Percentiles rank a stretch among this genome's conserved stretches.
phyloP scores from a whole-genome alignment of 2,888 invertebrate species.

The Ornithoptera priamus region DNA sequence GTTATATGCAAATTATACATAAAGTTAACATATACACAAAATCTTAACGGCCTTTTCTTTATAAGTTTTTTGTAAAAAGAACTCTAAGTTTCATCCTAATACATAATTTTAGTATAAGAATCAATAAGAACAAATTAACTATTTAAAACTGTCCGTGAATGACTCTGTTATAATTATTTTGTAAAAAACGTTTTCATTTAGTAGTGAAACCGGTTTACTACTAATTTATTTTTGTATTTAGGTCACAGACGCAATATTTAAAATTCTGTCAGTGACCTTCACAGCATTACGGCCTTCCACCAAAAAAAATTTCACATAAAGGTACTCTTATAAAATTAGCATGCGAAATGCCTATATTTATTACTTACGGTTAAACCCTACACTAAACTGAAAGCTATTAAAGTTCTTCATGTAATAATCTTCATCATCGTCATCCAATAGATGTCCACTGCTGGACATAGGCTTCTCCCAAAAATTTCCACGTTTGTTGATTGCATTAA shows the following conservation, averaged over 20 bases:
- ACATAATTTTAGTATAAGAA: too few species aligned
- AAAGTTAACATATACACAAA: too few species aligned
- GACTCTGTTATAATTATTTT: too few species aligned
- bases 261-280: conserved; percentile 26
- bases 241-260: conserved; percentile 29
- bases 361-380: neutral
- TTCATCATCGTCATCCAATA: too few species aligned
- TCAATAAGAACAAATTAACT: neutral
- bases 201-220: conserved; percentile 20
- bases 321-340: conserved; percentile 12
- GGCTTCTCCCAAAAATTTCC: too few species aligned
- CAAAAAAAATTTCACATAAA: conserved; percentile 15
- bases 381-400: neutral
- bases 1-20: too few species aligned
- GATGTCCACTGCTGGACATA: too few species aligned
- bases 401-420: neutral
- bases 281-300: conserved; percentile 5
- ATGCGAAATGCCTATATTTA: conserved; percentile 6
- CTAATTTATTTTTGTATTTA: conserved; percentile 28
- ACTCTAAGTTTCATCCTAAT: too few species aligned
- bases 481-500: too few species aligned
- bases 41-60: too few species aligned
- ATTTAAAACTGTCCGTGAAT: neutral
- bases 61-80: too few species aligned
- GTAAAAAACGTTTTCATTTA: neutral